Evolutionary conservation across 2,888 invertebrate species (phyloP), one percentile per base, ranked within the genome.

Genomic region (Coenonympha arcania): DNA sequence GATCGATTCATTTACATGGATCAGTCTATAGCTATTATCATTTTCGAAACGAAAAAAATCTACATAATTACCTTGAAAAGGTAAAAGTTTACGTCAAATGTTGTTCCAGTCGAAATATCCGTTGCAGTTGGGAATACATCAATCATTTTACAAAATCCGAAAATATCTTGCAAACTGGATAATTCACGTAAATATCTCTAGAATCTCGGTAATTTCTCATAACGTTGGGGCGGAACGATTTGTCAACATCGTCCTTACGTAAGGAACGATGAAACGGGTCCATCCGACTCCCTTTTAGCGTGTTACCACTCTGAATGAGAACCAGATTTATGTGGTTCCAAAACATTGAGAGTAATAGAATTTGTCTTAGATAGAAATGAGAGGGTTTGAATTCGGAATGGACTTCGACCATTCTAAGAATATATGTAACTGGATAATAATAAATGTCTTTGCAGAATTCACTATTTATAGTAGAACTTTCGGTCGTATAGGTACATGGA

Each of bases 211-310:
- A 56, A 55, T 57, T 50, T 47, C 52, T 52, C 44, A 31, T 41
- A 44, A 42, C 30, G 40, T 47, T 50, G 24, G 45, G 50, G 50
- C 30, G 22, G 24, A 50, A 44, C 43, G 26, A 52, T 57, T 55
- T 57, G 40, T 57, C 55, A 50, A 55, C 40, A 50, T 55, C 57
- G 31, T 26, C 48, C 28, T 46, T 50, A 55, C 45, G 39, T 48
- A 50, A 50, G 52, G 48, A 52, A 41, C 48, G 31, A n/a, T 34
- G 44, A 22, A 34, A 44, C 44, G 20, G 22, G 33, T 18, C 44
- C 22, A 24, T 44, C 15, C 22, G 9, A 20, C 42, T 26, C 49
- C 39, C 46, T 42, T 50, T 46, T 28, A 22, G 41, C 31, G 39
- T 15, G 39, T 15, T 28, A 40, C 20, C 31, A 40, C 24, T 48